phyloP scores from a whole-genome alignment of 2,888 invertebrate species.

The Punctoribates punctum region DNA sequence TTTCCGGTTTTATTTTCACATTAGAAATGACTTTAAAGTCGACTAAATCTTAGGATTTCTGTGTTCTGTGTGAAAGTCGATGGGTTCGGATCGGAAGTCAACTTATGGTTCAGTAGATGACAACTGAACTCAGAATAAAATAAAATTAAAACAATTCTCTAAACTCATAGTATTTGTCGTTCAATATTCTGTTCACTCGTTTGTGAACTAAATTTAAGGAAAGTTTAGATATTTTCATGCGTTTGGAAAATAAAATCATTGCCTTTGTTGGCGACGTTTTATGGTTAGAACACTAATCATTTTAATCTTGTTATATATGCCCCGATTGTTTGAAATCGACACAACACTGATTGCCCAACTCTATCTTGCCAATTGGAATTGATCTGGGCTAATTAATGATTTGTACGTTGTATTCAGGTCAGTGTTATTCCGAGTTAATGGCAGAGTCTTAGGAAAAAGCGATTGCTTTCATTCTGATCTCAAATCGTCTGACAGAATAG shows the following conservation, averaged over 20 bases:
- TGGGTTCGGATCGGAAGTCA: not conserved
- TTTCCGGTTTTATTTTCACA: not conserved
- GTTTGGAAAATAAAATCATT: not conserved
- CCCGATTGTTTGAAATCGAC: too few relatives aligned
- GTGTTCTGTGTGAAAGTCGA: not conserved
- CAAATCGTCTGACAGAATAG: not conserved
- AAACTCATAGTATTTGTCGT: not conserved
- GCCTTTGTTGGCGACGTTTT: too few relatives aligned
- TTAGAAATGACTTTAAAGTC: not conserved
- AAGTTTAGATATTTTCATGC: not conserved
- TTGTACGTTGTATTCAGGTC: too few relatives aligned
- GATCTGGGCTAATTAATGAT: too few relatives aligned
- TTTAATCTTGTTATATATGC: too few relatives aligned
- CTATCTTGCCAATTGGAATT: too few relatives aligned
- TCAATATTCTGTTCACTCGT: conserved; percentile 21
- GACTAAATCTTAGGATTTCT: not conserved
- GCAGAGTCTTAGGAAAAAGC: not conserved
- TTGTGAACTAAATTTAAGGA: not conserved
- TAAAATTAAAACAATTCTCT: not conserved
- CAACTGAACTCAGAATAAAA: not conserved
- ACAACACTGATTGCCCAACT: too few relatives aligned
- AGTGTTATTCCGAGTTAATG: not conserved
- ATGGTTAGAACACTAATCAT: too few relatives aligned
- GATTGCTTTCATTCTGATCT: not conserved
- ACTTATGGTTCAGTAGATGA: not conserved